These are phyloP conservation scores for Muscicapa adusta DNA, from an alignment of 2,113 vertebrate species.

Conservation along the genomic window DNA sequence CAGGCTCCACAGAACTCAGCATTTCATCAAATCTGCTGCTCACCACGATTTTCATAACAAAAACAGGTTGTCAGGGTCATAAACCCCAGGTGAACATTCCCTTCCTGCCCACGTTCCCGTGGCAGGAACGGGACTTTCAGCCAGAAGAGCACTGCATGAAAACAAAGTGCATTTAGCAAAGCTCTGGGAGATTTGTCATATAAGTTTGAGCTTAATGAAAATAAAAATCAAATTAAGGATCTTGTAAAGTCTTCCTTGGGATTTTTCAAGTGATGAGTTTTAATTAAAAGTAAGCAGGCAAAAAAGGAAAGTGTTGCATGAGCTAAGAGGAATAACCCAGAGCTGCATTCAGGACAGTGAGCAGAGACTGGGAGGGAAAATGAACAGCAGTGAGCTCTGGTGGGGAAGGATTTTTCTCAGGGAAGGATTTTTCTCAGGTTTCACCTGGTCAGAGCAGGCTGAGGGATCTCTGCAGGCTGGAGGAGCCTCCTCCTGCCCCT, in stretches of 20 bases:
- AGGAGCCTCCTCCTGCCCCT: neutral
- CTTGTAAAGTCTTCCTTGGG: neutral
- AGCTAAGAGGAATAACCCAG: neutral
- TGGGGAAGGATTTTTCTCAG: neutral
- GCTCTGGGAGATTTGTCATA: neutral
- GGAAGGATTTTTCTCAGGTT: neutral
- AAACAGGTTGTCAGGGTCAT: neutral
- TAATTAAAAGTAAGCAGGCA: slow-evolving; percentile 11
- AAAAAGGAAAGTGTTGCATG: neutral
- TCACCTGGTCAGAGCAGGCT: neutral
- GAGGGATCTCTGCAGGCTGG: neutral
- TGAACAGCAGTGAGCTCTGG: neutral
- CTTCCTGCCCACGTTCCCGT: neutral
- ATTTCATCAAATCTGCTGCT: neutral
- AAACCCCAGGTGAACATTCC: neutral
- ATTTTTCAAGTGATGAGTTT: slow-evolving; percentile 15
- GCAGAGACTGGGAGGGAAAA: neutral
- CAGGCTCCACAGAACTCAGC: neutral
- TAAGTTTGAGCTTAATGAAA: neutral
- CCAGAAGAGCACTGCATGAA: neutral
- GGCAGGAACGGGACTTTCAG: neutral
- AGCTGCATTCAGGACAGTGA: neutral
- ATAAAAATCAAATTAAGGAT: slow-evolving; percentile 25
- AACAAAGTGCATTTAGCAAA: neutral
- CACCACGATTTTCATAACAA: neutral